These are phyloP conservation scores for Macropus fuliginosus DNA, from an alignment of 2,797 vertebrate species.

Conservation along the genomic window DNA sequence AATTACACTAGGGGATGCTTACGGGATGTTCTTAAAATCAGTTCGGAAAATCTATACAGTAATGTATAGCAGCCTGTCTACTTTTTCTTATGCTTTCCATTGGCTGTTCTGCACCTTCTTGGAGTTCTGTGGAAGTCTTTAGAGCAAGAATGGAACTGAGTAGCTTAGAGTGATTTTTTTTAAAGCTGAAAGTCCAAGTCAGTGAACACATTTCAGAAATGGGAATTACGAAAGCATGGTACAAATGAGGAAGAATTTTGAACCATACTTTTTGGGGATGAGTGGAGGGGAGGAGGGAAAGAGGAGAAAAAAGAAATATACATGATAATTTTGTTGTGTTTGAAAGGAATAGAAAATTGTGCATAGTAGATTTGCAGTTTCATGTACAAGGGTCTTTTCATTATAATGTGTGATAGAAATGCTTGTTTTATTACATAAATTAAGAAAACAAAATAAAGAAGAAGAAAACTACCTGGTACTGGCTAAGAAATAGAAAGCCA, in stretches of 20 bases:
- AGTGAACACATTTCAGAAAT: not conserved
- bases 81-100: not conserved
- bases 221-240: not conserved
- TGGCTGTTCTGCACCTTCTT: not conserved
- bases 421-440: not conserved
- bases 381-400: not conserved
- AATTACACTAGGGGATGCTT: constrained; percentile 54
- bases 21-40: constrained; percentile 47
- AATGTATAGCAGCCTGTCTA: not conserved
- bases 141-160: not conserved
- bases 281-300: not conserved
- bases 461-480: not conserved
- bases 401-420: not conserved
- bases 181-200: not conserved
- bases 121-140: not conserved
- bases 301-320: not conserved
- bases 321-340: not conserved
- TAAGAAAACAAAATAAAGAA: not conserved
- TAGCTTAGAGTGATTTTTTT: not conserved
- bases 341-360: not conserved
- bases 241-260: not conserved
- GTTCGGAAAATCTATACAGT: constrained; percentile 10
- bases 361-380: not conserved
- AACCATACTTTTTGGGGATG: not conserved
- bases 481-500: not conserved